Base-by-base conservation (phyloP, 2,888 invertebrate genomes). In the Orchestes rusci region DNA sequence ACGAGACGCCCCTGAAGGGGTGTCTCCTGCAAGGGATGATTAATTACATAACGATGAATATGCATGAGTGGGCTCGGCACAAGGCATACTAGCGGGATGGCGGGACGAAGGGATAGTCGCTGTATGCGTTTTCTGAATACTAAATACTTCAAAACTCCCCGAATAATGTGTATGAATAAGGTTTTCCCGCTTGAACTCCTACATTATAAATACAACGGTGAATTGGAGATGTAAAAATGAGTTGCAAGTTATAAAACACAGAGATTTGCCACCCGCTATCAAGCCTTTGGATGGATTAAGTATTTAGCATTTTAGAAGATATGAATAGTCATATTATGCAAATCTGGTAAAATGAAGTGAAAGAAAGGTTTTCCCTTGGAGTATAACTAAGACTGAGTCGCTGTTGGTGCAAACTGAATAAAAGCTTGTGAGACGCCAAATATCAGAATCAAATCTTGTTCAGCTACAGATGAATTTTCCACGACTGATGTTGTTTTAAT, bases 11-110 rank as follows among this genome's bases (percentile, higher is more conserved):
- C n/a, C n/a, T n/a, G 39, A 35, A 36, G 36, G 48, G 41, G 41
- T 53, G 45, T 51, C 45, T 50, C 57, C 55, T 55, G 50, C 51
- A 45, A 61, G 59, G 58, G 63, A 64, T 66, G 66, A 66, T 66
- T 66, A 65, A 66, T 66, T 66, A 66, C 64, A 51, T 56, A 55
- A 55, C 62, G 62, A 66, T 66, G 65, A 66, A 66, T 66, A 66
- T 66, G 66, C 64, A 66, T 66, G 65, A 49, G 42, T 36, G 64
- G 58, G 53, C 50, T 36, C 32, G 4, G 8, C 32, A n/a, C n/a
- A n/a, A n/a, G n/a, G n/a, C n/a, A n/a, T n/a, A n/a, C n/a, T n/a
- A n/a, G n/a, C n/a, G n/a, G n/a, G n/a, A n/a, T n/a, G n/a, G n/a
- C 33, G 42, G 45, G 45, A 34, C 34, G 45, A 39, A 20, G 43